phyloP scores from a whole-genome alignment of 2,797 vertebrate species.

The Melanotaenia trifasciata region DNA sequence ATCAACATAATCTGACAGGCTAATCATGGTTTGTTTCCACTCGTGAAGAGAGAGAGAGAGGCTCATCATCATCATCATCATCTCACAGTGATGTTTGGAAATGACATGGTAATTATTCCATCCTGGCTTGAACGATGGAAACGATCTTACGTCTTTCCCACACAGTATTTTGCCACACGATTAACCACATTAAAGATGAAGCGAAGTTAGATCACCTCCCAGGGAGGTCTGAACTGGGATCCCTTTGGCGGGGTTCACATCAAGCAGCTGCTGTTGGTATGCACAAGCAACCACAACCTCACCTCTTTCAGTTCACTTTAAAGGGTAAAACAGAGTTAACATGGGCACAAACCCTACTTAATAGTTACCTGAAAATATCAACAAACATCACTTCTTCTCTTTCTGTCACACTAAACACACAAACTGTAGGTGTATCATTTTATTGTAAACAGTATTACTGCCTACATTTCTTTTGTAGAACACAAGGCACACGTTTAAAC shows the following conservation, averaged over 20 bases:
- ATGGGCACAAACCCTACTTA: slow-evolving; percentile 3
- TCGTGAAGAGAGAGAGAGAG: slow-evolving; percentile 29
- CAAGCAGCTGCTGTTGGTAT: slow-evolving; percentile 4
- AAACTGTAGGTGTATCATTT: neutral
- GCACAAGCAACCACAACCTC: slow-evolving; percentile 15
- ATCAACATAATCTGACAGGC: slow-evolving; percentile 58
- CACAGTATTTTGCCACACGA: slow-evolving; percentile 36
- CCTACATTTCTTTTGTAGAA: slow-evolving; percentile 15
- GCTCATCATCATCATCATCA: slow-evolving; percentile 18
- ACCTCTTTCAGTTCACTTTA: neutral
- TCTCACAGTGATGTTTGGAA: slow-evolving; percentile 56
- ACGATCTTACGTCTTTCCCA: slow-evolving; percentile 34
- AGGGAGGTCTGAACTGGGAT: slow-evolving; percentile 23
- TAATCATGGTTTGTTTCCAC: slow-evolving; percentile 65
- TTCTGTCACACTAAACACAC: neutral
- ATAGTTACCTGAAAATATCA: slow-evolving; percentile 11
- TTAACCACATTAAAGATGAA: slow-evolving; percentile 37
- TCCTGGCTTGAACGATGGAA: slow-evolving; percentile 50
- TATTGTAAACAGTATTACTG: neutral
- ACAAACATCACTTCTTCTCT: neutral
- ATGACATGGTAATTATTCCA: slow-evolving; percentile 65
- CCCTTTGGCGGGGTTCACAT: slow-evolving; percentile 1
- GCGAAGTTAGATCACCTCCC: slow-evolving; percentile 31
- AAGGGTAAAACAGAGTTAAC: slow-evolving; percentile 12
- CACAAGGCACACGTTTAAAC: slow-evolving; percentile 48